A percentile compares a stretch with the other conserved stretches of the same genome.
Conservation (phyloP, 1,140 invertebrate species). For the Gonatopus flavifemur region DNA sequence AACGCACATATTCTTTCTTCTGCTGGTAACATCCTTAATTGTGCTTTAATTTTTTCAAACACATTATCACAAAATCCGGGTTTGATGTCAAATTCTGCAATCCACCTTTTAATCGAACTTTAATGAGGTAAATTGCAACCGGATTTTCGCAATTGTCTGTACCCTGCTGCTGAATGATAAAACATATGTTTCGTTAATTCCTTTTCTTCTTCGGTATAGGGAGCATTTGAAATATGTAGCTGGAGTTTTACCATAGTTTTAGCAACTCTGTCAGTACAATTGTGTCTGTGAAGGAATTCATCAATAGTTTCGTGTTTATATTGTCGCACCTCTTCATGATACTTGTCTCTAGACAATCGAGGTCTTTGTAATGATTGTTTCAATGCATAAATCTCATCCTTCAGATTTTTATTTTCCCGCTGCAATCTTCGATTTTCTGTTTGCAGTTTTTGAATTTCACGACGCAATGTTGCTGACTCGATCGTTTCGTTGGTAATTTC, state of each 20-base stretch:
- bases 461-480: no score
- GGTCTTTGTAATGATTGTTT: no score
- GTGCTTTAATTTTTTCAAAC: slow-evolving; percentile 14
- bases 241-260: slow-evolving; percentile 14
- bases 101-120: slow-evolving; percentile 19
- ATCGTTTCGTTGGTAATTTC: no score
- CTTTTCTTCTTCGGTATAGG: slow-evolving; percentile 10
- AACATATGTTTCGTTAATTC: slow-evolving; percentile 19
- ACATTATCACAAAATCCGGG: slow-evolving; percentile 21
- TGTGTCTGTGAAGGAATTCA: no score
- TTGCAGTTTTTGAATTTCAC: no score
- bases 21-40: not conserved
- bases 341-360: no score
- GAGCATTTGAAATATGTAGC: slow-evolving; percentile 5
- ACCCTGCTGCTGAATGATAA: slow-evolving; percentile 23
- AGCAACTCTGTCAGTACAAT: no score
- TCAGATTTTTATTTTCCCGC: no score
- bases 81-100: slow-evolving; percentile 16
- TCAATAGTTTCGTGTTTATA: no score
- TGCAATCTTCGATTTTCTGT: no score
- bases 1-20: slow-evolving; percentile 20
- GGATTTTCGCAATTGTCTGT: slow-evolving; percentile 18
- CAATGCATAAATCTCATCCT: no score
- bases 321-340: no score
- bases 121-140: slow-evolving; percentile 18